Evolutionary conservation across 2,888 invertebrate species (phyloP), one percentile per base, ranked within the genome.

Genomic region (Ichneumon xanthorius): DNA sequence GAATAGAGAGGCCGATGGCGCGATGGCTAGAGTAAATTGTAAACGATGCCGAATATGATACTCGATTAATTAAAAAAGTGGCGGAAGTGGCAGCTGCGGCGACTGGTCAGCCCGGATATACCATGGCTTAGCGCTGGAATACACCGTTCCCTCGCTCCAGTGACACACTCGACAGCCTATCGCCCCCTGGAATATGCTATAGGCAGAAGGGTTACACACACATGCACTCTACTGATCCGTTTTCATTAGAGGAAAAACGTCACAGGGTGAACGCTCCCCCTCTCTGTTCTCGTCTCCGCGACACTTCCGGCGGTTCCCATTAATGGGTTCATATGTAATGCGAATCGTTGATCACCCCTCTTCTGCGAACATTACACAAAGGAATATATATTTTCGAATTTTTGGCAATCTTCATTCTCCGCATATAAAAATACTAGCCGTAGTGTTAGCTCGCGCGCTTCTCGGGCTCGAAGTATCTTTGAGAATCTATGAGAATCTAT

Each of bases 191-290:
- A 55, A 22, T 76, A 11, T 63, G 30, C 65, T 45, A 61, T 61
- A 16, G 55, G 19, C 37, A 48, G 68, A 55, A 70, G 76, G 26
- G 33, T 5, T 3, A n/a, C n/a, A 63, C 22, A 67, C 75, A 48
- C 53, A 16, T 30, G 16, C 45, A 37, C 55, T 75, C 63, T 50
- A 73, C 55, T 78, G 78, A 70, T 85, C 75, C 72, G 70, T 85
- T 85, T 85, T 85, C 85, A 85, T 85, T 82, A 85, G 78, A 50
- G 33, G 75, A 78, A 79, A 79, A 79, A 77, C 78, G 70, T 85
- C 78, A 55, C 53, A 70, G 4, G 40, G 16, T 58, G 19, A 79
- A 61, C 81, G 45, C 75, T 65, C 58, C 45, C 73, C 45, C 73
- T 30, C 26, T 19, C 61, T 67, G 33, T 33, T 26, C 55, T 50